These are phyloP conservation scores for Platysteira castanea DNA, from an alignment of 2,113 vertebrate genomes.

Conservation along the genomic window DNA sequence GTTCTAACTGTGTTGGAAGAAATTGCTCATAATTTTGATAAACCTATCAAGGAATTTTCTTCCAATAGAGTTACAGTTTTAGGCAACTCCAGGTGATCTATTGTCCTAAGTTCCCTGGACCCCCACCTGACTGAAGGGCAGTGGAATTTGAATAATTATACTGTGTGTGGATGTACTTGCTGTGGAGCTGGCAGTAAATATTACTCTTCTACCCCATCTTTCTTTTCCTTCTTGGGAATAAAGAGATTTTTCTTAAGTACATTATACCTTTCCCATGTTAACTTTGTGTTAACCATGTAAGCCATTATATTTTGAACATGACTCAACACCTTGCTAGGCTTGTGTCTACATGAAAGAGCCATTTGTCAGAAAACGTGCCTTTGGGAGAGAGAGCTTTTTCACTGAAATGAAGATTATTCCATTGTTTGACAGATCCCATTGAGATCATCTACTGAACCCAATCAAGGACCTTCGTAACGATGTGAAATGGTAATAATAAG, in stretches of 20 bases:
- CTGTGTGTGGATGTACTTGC: not conserved
- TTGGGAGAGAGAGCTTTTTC: slow-evolving; percentile 20
- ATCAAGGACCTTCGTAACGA: not conserved
- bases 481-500: not conserved
- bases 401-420: slow-evolving; percentile 21
- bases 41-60: slow-evolving; percentile 21
- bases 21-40: slow-evolving; percentile 50
- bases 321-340: not conserved
- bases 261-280: not conserved
- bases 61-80: not conserved
- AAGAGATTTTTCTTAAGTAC: not conserved
- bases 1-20: slow-evolving; percentile 9
- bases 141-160: not conserved
- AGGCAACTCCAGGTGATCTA: not conserved
- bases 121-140: not conserved
- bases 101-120: not conserved
- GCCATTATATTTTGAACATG: not conserved
- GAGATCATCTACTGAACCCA: slow-evolving; percentile 3
- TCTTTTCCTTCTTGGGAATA: not conserved
- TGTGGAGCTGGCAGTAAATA: not conserved
- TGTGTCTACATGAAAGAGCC: not conserved
- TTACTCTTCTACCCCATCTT: not conserved
- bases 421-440: slow-evolving; percentile 39
- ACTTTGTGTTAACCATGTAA: not conserved
- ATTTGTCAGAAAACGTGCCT: not conserved